Evolutionary conservation across 2,888 invertebrate genomes (phyloP).

Genomic region (Keiferia lycopersicella): DNA sequence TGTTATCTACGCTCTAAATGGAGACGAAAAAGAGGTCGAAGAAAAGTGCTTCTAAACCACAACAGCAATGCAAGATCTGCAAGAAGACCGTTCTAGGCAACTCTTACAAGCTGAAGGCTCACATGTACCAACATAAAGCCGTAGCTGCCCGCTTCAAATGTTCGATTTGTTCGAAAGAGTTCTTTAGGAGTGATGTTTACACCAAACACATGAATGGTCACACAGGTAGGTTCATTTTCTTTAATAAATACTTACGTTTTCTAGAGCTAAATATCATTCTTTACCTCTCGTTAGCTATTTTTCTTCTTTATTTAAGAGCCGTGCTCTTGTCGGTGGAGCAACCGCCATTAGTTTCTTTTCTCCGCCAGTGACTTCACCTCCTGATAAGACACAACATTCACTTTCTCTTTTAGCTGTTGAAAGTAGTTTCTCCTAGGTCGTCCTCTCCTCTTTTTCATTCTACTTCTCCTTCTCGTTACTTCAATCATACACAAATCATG

Average conservation of each 20-base stretch:
- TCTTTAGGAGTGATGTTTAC: constrained; percentile 54
- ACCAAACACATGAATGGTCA: constrained; percentile 48
- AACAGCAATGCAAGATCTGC: constrained; percentile 48
- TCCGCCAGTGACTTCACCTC: too few relatives aligned
- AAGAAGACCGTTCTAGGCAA: constrained; percentile 46
- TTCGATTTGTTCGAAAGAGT: constrained; percentile 50
- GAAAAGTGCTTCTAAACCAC: constrained; percentile 31
- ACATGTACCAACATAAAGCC: constrained; percentile 54
- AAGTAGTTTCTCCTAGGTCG: too few relatives aligned
- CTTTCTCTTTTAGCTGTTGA: too few relatives aligned
- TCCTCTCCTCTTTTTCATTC: too few relatives aligned
- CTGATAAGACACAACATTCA: too few relatives aligned
- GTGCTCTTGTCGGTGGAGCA: too few relatives aligned
- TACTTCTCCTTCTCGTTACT: too few relatives aligned
- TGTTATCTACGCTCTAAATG: constrained; percentile 1
- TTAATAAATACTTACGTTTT: not conserved
- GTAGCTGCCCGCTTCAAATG: constrained; percentile 53
- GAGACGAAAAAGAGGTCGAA: constrained; percentile 27
- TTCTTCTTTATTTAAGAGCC: too few relatives aligned
- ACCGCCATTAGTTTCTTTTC: too few relatives aligned
- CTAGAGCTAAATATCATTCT: not conserved
- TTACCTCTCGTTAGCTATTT: too few relatives aligned
- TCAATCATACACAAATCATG: too few relatives aligned
- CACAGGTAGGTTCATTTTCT: constrained; percentile 34
- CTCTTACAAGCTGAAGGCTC: constrained; percentile 46